Base-by-base conservation (phyloP, 2,888 invertebrate genomes). In the Notocelia uddmanniana region DNA sequence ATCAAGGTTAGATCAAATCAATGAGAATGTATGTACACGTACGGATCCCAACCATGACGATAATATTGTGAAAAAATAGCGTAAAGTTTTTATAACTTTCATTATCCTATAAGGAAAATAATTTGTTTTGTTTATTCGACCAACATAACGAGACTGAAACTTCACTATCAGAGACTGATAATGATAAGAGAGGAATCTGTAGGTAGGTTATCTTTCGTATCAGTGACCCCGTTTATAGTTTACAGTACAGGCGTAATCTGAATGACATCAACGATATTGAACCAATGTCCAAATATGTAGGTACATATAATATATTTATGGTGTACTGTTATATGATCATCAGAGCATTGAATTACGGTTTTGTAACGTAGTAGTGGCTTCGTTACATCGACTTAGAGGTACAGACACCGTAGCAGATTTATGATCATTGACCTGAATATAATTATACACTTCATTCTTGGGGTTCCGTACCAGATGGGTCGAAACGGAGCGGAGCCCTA, bases 141-240 rank as follows among this genome's bases (percentile, higher is more conserved):
- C 50, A 1, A 50, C 52, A 63, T 50, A n/a, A 63, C 15, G 34
- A 21, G 21, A n/a, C 3, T 63, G 52, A 63, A 34, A 34, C 21
- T 3, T 54, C 21, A 15, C 13, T 52, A 50, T 50, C 48, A 26
- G 62, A 41, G 59, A 34, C 63, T 10, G 63, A 63, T 66, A 66
- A 66, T 10, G 63, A 63, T 66, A 66, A 66, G 41, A 45, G 13
- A 52, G 15, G 6, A 13, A 31, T 62, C 50, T 26, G 15, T 57
- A 58, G 11, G n/a, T n/a, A 13, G 23, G 18, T 67, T 26, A 66
- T 66, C 66, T 52, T 41, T 60, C 41, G 45, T 45, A 52, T 52
- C 63, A 23, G 34, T 52, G 52, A 63, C 63, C 63, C 63, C 9
- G 21, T 50, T 50, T 48, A 13, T 26, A 41, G 15, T 15, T 13